Evolutionary conservation across 2,113 vertebrate species (phyloP), one percentile per base, ranked within the genome.

Genomic region (Triplophysa dalaica): DNA sequence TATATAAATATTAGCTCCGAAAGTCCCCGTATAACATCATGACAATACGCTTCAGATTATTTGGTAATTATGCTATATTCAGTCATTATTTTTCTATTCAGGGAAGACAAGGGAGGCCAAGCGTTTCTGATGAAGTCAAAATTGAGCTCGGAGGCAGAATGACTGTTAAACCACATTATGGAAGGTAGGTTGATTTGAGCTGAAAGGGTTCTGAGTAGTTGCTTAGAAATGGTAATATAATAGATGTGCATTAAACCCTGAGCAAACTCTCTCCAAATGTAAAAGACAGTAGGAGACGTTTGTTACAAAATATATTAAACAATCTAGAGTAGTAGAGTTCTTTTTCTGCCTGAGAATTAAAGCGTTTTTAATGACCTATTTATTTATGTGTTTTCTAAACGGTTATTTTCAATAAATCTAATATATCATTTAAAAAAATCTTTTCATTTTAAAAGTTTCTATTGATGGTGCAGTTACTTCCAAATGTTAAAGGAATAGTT

Each of bases 11-110:
- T 62, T 73, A 29, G 38, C 67, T 78, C 75, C 65, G 72, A 84
- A 77, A 41, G 43, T 41, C 43, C 56, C 72, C 58, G n/a, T 26
- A 41, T 17, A 76, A 76, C 73, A 82, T 62, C 64, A 66, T 19
- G 41, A 79, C 56, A 79, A 83, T 79, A 79, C 66, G 60, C 52
- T 58, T 43, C 70, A 63, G 62, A 79, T 74, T 70, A 78, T 75
- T 78, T 29, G 2, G 33, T 65, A 77, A 82, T 85, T 82, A 79
- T 11, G 8, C 26, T 75, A 75, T 11, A 67, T 76, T 82, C 56
- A 26, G 70, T 80, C 56, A 82, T 80, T 79, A 82, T 72, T 77
- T 38, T 70, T 69, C 83, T 62, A 61, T 76, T 72, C 45, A 17
- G 22, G 50, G 41, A 79, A 79, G 58, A 70, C 48, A 61, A 82